Evolutionary conservation across 2,888 invertebrate genomes (phyloP).

Genomic region (Drosophila setosimentum): DNA sequence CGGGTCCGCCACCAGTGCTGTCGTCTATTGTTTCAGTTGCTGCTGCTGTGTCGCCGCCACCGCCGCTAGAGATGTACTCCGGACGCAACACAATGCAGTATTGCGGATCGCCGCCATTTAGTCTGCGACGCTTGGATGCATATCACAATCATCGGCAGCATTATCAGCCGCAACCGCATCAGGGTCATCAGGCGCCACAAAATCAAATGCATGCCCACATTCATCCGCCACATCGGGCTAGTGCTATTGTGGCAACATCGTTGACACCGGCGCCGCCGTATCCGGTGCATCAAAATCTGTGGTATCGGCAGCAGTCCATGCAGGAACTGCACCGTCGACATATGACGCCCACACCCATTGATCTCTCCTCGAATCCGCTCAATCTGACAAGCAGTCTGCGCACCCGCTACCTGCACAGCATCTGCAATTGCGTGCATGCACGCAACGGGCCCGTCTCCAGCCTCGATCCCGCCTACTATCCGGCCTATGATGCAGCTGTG

Average conservation of each 20-base stretch:
- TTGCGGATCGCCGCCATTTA: constrained; percentile 83
- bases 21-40: constrained; percentile 63
- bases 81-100: constrained; percentile 80
- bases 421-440: constrained; percentile 83
- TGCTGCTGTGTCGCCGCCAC: constrained; percentile 74
- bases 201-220: constrained; percentile 79
- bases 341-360: constrained; percentile 85
- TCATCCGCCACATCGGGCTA: constrained; percentile 67
- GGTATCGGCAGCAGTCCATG: constrained; percentile 90
- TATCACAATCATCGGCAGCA: constrained; percentile 72
- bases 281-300: constrained; percentile 90
- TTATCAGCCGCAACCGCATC: constrained; percentile 69
- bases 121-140: constrained; percentile 68
- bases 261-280: constrained; percentile 87
- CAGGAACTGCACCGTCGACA: constrained; percentile 87
- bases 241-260: constrained; percentile 65
- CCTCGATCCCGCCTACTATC: constrained; percentile 82
- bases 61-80: constrained; percentile 77
- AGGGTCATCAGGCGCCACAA: constrained; percentile 76
- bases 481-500: constrained; percentile 60
- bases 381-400: constrained; percentile 82
- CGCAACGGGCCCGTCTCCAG: constrained; percentile 83
- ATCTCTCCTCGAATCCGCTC: constrained; percentile 84
- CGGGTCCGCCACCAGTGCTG: constrained; percentile 45
- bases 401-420: constrained; percentile 80